Conservation (phyloP, 1,140 invertebrate genomes). For the Drosophila pectinifera region DNA sequence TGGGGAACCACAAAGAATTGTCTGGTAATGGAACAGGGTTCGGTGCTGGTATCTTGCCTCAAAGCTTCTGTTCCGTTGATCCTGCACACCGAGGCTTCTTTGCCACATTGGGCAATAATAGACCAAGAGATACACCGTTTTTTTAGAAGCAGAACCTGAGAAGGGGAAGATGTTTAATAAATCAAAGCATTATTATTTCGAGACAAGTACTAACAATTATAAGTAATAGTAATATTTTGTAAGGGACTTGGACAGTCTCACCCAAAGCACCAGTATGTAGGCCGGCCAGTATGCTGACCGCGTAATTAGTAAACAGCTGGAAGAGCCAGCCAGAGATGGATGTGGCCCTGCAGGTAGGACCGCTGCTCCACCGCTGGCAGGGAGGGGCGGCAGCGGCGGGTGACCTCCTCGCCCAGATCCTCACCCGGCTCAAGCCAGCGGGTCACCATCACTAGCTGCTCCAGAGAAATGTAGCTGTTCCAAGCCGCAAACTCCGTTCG, state of each 20-base stretch:
- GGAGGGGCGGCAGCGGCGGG: constrained; percentile 8
- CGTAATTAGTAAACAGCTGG: constrained; percentile 27
- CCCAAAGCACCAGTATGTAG: no score
- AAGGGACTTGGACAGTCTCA: background rate
- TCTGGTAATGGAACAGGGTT: no score
- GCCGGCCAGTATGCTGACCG: constrained; percentile 26
- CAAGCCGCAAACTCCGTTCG: constrained; percentile 10
- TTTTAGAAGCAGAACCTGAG: constrained; percentile 23
- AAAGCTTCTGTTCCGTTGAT: constrained; percentile 5
- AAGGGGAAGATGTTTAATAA: background rate
- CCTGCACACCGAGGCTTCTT: background rate
- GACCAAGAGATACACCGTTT: constrained; percentile 29
- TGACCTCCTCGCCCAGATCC: constrained; percentile 25
- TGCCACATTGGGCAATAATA: constrained; percentile 36
- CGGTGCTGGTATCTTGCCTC: no score
- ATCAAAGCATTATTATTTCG: no score
- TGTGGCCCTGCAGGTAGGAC: constrained; percentile 6
- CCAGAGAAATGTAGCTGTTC: background rate
- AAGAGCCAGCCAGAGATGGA: constrained; percentile 33
- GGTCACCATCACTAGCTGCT: constrained; percentile 9
- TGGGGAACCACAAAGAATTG: no score
- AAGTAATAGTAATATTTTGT: background rate
- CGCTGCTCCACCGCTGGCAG: constrained; percentile 22
- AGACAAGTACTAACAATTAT: background rate
- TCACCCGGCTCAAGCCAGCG: constrained; percentile 5